A percentile compares a stretch with the other conserved stretches of the same genome.
Evolutionary conservation across 2,113 vertebrate species (phyloP).

Genomic region (Hystrix cristata): DNA sequence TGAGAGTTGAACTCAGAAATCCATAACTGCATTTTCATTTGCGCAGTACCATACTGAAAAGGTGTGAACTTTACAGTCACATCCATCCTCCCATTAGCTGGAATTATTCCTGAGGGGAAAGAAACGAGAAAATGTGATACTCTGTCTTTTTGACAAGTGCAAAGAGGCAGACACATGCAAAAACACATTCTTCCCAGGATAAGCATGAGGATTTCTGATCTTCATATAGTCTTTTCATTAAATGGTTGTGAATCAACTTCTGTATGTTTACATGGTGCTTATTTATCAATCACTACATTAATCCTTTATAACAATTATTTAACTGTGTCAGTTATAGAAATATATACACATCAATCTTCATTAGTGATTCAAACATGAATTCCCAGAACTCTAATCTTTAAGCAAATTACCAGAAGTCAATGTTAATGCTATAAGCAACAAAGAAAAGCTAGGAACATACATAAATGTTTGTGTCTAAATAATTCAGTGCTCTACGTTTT

Average conservation of each 20-base stretch:
- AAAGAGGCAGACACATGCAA: neutral
- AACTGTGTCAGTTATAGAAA: conserved; percentile 24
- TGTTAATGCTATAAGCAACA: neutral
- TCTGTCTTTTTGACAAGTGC: neutral
- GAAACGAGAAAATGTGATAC: conserved; percentile 41
- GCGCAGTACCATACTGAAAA: conserved; percentile 91
- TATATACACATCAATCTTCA: conserved; percentile 48
- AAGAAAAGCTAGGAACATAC: neutral
- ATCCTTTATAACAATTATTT: conserved; percentile 46
- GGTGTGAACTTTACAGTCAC: conserved; percentile 92
- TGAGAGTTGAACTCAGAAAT: conserved; percentile 94
- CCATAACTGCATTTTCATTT: conserved; percentile 91
- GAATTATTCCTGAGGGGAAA: conserved; percentile 92
- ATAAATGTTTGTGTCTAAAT: neutral
- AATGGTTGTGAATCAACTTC: neutral
- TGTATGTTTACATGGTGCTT: neutral
- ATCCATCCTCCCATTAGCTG: conserved; percentile 89
- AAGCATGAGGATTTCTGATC: neutral
- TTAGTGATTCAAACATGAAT: conserved; percentile 56
- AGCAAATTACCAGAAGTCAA: conserved; percentile 20
- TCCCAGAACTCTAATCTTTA: conserved; percentile 48
- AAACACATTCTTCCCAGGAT: neutral
- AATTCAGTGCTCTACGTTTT: neutral
- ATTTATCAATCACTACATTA: conserved; percentile 22
- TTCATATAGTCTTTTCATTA: neutral